A percentile compares a stretch with the other conserved stretches of the same genome.
Conservation (phyloP, 2,797 vertebrate species). For the Zalophus californianus region DNA sequence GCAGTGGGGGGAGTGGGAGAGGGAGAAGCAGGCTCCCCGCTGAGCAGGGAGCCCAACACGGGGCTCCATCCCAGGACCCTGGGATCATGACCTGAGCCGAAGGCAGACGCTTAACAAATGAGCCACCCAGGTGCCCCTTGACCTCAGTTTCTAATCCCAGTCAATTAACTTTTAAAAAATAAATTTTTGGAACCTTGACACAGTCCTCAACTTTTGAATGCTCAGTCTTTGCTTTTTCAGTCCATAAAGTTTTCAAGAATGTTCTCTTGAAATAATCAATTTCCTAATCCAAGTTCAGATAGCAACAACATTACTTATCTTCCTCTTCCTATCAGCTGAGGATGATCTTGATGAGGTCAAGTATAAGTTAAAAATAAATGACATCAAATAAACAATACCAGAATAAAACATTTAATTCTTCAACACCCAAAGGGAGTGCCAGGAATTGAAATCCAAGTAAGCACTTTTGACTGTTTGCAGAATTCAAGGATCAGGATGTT, state of each 20-base stretch:
- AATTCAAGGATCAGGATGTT: neutral
- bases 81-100: no score
- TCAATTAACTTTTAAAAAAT: conserved; percentile 49
- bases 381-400: neutral
- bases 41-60: no score
- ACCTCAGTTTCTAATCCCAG: conserved; percentile 14
- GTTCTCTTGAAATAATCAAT: neutral
- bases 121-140: neutral
- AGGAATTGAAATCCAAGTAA: neutral
- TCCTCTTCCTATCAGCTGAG: neutral
- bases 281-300: neutral
- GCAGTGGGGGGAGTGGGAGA: no score
- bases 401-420: conserved; percentile 55
- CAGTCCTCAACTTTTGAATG: neutral
- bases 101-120: no score
- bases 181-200: conserved; percentile 33
- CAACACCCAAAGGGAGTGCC: neutral
- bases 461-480: conserved; percentile 24
- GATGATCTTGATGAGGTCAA: conserved; percentile 12
- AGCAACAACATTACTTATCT: neutral
- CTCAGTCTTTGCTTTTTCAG: neutral
- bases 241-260: conserved; percentile 12
- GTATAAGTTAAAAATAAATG: conserved; percentile 12
- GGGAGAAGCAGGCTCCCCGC: no score
- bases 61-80: no score